These are phyloP conservation scores for Sminthurinus aureus DNA, from an alignment of 2,888 invertebrate species.

Conservation along the genomic window DNA sequence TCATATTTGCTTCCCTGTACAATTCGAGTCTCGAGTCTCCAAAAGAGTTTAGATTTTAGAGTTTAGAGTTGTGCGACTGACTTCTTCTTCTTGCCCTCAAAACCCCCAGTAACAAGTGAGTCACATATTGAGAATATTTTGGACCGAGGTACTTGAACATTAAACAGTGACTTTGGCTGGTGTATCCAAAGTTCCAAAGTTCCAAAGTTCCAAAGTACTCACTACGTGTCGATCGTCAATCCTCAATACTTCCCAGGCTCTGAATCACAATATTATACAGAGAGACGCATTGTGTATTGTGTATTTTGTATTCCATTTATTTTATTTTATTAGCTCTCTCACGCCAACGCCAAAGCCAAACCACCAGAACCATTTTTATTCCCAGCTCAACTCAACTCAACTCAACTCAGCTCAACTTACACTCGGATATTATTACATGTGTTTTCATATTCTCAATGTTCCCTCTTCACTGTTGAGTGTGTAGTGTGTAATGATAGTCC, in stretches of 20 bases:
- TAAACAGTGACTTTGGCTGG: background rate
- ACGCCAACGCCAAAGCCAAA: background rate
- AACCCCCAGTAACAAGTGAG: background rate
- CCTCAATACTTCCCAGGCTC: conserved; percentile 11
- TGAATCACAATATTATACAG: background rate
- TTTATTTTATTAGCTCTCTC: background rate
- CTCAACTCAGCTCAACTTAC: too few species aligned
- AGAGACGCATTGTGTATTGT: too few species aligned
- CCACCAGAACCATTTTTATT: background rate
- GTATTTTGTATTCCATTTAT: background rate
- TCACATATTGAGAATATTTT: background rate
- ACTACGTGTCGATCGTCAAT: too few species aligned
- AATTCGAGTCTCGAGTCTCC: too few species aligned
- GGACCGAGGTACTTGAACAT: conserved; percentile 21
- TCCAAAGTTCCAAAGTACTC: too few species aligned
- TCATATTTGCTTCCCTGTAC: background rate
- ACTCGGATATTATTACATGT: too few species aligned
- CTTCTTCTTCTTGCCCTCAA: background rate
- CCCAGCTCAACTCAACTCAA: too few species aligned
- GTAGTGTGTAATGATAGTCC: too few species aligned
- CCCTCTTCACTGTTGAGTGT: too few species aligned
- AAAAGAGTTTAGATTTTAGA: too few species aligned
- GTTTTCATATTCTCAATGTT: too few species aligned
- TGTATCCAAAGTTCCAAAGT: too few species aligned
- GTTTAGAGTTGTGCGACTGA: background rate